Evolutionary conservation across 2,113 vertebrate species (phyloP).

Genomic region (Syngnathus scovelli): DNA sequence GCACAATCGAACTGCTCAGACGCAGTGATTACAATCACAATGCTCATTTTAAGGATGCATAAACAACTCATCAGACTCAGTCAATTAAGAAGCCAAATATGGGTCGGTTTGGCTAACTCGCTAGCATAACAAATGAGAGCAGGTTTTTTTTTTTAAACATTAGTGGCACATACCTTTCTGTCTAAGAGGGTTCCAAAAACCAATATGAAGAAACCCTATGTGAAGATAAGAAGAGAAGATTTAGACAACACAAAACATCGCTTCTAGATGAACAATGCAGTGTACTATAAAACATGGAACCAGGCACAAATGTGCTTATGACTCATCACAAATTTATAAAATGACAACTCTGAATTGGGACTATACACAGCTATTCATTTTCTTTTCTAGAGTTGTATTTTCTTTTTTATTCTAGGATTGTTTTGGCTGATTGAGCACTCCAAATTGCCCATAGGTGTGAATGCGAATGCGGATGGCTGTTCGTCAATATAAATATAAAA

Average conservation of each 20-base stretch:
- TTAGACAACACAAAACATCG: neutral
- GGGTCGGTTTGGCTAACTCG: too few species aligned
- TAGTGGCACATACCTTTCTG: constrained; percentile 62
- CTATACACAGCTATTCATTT: too few species aligned
- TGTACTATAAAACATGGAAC: neutral
- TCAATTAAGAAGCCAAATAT: too few species aligned
- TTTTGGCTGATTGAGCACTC: too few species aligned
- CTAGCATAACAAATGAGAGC: neutral
- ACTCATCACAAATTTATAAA: too few species aligned
- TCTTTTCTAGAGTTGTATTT: too few species aligned
- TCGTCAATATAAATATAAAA: neutral
- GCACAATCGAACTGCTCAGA: neutral
- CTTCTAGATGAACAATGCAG: neutral
- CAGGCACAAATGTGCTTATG: too few species aligned
- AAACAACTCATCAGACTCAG: neutral
- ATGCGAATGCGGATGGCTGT: too few species aligned
- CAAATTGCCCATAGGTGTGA: too few species aligned
- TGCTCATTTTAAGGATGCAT: neutral
- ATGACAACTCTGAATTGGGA: too few species aligned
- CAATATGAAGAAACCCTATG: constrained; percentile 76
- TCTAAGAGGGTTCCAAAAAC: constrained; percentile 75
- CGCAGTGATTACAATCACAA: neutral
- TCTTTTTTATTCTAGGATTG: too few species aligned
- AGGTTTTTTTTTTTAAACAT: neutral
- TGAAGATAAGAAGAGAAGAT: constrained; percentile 12